Base-by-base conservation (phyloP, 2,888 invertebrate genomes). In the Druceiella hillmani region DNA sequence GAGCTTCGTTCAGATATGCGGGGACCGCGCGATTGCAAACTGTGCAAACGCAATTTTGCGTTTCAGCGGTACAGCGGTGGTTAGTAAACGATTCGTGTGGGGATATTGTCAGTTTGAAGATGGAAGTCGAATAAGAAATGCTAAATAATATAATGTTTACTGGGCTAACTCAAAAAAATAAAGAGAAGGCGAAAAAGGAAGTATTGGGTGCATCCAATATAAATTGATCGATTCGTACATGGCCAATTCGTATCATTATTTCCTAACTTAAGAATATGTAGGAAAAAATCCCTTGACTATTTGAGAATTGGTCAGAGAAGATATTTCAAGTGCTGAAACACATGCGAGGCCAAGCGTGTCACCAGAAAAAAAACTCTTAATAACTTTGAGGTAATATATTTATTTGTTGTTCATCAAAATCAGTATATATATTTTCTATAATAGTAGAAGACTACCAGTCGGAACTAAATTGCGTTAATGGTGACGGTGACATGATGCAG, bases 201-300 rank as follows among this genome's bases (percentile, higher is more conserved):
- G 44, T 35, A 36, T 31, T 42, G 40, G 41, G 36, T 36, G 39
- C 43, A n/a, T 30, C 41, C 46, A 41, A 36, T 48, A 44, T 45
- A 46, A 47, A 22, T 41, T 41, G 46, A 51, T 34, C 37, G 46
- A 43, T 45, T 48, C 33, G 36, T 40, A 44, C 47, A 48, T 49
- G 48, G 48, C 44, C 46, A 46, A 39, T 50, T 51, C 40, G 45
- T 50, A 45, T 55, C 52, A 22, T 49, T 55, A 47, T 53, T 52
- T 51, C 50, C 51, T 36, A 53, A 53, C 36, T 48, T 51, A 45
- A 52, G 52, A 50, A 45, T 45, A n/a, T n/a, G n/a, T n/a, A n/a
- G n/a, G n/a, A 43, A 40, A 42, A 50, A 48, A 45, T 51, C 54
- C 49, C 52, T 52, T 43, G 36, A 53, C 47, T 53, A 53, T 46